phyloP scores from a whole-genome alignment of 2,888 invertebrate species.

The Crioceris asparagi region DNA sequence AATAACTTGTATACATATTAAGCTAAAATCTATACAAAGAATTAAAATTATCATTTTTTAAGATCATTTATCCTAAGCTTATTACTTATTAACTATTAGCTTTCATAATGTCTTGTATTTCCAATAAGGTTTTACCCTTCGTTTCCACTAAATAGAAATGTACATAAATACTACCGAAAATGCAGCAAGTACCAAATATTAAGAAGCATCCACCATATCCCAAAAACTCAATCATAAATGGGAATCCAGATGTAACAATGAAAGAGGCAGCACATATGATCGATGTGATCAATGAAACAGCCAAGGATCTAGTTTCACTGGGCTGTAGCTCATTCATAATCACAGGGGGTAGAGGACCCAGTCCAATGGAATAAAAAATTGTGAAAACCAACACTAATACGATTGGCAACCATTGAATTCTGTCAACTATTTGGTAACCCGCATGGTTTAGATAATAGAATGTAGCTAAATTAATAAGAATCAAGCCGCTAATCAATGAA shows the following conservation, averaged over 20 bases:
- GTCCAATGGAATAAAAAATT: conserved; percentile 54
- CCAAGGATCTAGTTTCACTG: conserved; percentile 55
- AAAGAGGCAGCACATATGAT: conserved; percentile 9
- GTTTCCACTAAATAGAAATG: neutral
- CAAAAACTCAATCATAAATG: conserved; percentile 8
- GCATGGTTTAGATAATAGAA: conserved; percentile 56
- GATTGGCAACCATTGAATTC: too few species aligned
- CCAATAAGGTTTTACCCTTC: neutral
- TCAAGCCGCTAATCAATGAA: conserved; percentile 49
- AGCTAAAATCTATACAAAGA: too few species aligned
- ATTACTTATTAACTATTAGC: too few species aligned
- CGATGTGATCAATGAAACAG: conserved; percentile 35
- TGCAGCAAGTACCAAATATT: neutral
- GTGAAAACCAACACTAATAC: conserved; percentile 58
- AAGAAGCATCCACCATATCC: conserved; percentile 6
- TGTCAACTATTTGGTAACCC: too few species aligned
- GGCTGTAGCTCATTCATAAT: conserved; percentile 74
- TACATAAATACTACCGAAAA: neutral
- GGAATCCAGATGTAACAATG: conserved; percentile 1
- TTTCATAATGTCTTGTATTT: neutral
- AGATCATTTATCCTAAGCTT: too few species aligned
- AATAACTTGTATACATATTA: too few species aligned
- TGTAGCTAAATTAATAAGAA: conserved; percentile 44
- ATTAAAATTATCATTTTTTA: too few species aligned
- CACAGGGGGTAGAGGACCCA: conserved; percentile 70